These are phyloP conservation scores for Tonatia bakeri DNA, from an alignment of 2,113 vertebrate genomes.

Conservation along the genomic window DNA sequence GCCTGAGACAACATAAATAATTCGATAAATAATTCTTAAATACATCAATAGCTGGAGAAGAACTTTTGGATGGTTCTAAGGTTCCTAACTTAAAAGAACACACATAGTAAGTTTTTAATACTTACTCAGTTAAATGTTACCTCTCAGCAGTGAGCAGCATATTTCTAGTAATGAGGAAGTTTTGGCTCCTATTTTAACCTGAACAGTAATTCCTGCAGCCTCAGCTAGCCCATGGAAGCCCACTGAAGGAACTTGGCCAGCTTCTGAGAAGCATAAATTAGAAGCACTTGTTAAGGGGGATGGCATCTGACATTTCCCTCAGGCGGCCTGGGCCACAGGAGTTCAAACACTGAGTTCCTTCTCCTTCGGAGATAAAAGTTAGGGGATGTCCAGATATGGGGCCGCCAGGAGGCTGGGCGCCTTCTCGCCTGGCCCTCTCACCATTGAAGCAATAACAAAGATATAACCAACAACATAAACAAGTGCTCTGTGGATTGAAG, in stretches of 20 bases:
- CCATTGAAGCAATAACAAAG: constrained; percentile 79
- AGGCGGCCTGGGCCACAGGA: not conserved
- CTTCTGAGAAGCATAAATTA: constrained; percentile 33
- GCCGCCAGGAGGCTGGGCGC: constrained; percentile 58
- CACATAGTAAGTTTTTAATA: not conserved
- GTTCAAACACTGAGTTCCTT: constrained; percentile 8
- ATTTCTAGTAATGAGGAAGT: not conserved
- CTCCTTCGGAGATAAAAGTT: constrained; percentile 51
- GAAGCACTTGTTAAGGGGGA: not conserved
- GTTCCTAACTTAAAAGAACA: constrained; percentile 3
- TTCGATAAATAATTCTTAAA: not conserved
- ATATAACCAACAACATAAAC: constrained; percentile 82
- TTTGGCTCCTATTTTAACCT: not conserved
- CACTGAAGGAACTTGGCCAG: not conserved
- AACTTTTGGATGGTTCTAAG: not conserved
- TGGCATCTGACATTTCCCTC: constrained; percentile 25
- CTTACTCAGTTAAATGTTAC: not conserved
- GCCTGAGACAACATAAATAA: not conserved
- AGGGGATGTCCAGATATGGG: not conserved
- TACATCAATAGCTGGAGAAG: not conserved
- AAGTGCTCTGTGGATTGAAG: constrained; percentile 77
- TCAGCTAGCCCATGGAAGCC: not conserved
- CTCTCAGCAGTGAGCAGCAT: not conserved
- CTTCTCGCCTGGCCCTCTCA: constrained; percentile 70
- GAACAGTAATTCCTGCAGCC: not conserved